Conservation (phyloP, 2,113 vertebrate genomes). For the Mustelus asterias region DNA sequence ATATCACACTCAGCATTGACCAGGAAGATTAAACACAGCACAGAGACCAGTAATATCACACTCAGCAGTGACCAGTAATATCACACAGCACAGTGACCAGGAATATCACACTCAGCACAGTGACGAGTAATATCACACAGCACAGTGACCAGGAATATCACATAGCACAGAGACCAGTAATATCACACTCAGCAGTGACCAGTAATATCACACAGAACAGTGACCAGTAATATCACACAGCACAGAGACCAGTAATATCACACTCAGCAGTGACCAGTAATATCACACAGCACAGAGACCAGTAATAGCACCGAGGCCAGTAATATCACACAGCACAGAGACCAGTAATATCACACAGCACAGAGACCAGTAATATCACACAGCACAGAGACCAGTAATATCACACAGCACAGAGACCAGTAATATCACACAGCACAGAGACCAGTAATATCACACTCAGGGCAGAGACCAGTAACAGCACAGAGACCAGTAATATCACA, state of each 20-base stretch:
- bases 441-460: too few relatives aligned
- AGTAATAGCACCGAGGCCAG: neutral
- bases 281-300: neutral
- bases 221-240: neutral
- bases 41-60: neutral
- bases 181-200: neutral
- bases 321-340: neutral
- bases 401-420: neutral
- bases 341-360: neutral
- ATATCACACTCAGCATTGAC: too few relatives aligned
- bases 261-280: neutral
- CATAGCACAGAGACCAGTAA: neutral
- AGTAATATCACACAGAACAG: neutral
- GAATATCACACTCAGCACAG: too few relatives aligned
- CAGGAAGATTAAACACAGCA: too few relatives aligned
- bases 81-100: neutral
- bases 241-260: neutral
- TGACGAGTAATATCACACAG: neutral
- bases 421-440: neutral
- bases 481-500: too few relatives aligned
- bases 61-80: neutral
- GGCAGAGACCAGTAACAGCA: too few relatives aligned
- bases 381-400: neutral
- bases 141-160: too few relatives aligned
- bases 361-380: neutral